A percentile compares a stretch with the other conserved stretches of the same genome.
Evolutionary conservation across 2,797 vertebrate genomes (phyloP).

Genomic region (Oreochromis mossambicus): DNA sequence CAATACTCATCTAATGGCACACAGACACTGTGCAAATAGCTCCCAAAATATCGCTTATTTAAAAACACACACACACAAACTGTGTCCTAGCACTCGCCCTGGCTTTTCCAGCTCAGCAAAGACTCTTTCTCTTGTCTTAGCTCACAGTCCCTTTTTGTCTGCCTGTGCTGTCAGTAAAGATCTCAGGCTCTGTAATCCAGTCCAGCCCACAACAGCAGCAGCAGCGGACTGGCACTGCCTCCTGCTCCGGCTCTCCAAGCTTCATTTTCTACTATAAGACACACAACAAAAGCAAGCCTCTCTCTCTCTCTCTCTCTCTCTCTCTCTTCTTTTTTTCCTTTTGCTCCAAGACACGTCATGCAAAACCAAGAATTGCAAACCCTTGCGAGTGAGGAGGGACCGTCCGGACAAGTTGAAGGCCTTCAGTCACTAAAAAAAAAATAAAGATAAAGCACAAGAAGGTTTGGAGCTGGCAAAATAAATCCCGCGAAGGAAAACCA

Average conservation of each 20-base stretch:
- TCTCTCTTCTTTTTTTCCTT: not conserved
- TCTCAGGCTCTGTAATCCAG: slow-evolving; percentile 74
- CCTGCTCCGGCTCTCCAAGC: slow-evolving; percentile 67
- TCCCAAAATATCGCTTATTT: slow-evolving; percentile 45
- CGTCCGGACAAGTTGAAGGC: slow-evolving; percentile 77
- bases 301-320: not conserved
- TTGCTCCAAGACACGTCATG: slow-evolving; percentile 79
- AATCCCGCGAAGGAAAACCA: slow-evolving; percentile 72
- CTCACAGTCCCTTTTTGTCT: slow-evolving; percentile 72
- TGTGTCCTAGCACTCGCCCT: slow-evolving; percentile 48
- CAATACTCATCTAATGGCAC: slow-evolving; percentile 63
- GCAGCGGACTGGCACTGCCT: slow-evolving; percentile 73
- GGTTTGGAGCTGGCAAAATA: slow-evolving; percentile 71
- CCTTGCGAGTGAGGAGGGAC: slow-evolving; percentile 73
- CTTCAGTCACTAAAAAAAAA: slow-evolving; percentile 62
- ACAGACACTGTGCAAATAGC: slow-evolving; percentile 40
- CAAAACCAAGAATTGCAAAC: slow-evolving; percentile 84
- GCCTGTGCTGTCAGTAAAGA: slow-evolving; percentile 71
- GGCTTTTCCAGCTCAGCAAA: slow-evolving; percentile 41
- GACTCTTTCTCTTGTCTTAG: slow-evolving; percentile 63
- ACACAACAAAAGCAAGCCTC: slow-evolving; percentile 77
- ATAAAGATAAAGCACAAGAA: slow-evolving; percentile 62
- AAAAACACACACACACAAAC: not conserved
- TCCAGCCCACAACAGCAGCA: slow-evolving; percentile 71
- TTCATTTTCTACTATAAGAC: slow-evolving; percentile 75